A percentile compares a stretch with the other conserved stretches of the same genome.
These are phyloP conservation scores for Morpho deidamia DNA, from an alignment of 2,888 invertebrate species.

Conservation along the genomic window DNA sequence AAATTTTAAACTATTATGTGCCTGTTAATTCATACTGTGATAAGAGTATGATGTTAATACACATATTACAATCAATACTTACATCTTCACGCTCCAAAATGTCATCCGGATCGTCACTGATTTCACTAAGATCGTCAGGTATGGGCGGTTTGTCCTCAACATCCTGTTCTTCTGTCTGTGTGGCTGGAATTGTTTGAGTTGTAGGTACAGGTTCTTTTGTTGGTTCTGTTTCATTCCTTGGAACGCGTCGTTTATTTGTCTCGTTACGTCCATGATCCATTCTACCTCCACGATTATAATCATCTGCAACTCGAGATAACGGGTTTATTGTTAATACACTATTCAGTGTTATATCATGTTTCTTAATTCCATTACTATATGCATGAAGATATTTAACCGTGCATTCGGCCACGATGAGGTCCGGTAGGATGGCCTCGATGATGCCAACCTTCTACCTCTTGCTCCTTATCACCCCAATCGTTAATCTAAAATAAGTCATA, in stretches of 20 bases:
- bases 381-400: constrained; percentile 40
- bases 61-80: constrained; percentile 27
- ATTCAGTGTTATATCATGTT: neutral
- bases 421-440: constrained; percentile 66
- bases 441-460: constrained; percentile 70
- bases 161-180: constrained; percentile 56
- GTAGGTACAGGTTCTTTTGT: constrained; percentile 47
- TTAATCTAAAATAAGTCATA: constrained; percentile 47
- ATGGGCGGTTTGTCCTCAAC: constrained; percentile 74
- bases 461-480: constrained; percentile 74
- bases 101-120: constrained; percentile 93
- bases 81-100: constrained; percentile 89
- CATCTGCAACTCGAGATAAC: constrained; percentile 37
- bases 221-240: constrained; percentile 53
- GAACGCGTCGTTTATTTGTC: constrained; percentile 55
- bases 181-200: constrained; percentile 39
- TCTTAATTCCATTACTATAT: neutral
- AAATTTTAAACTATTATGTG: too few relatives aligned
- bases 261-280: constrained; percentile 54
- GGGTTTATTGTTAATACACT: neutral
- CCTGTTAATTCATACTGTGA: too few relatives aligned
- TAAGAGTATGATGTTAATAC: too few relatives aligned
- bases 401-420: constrained; percentile 69
- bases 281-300: constrained; percentile 64
- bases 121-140: constrained; percentile 89